phyloP scores from a whole-genome alignment of 1,140 invertebrate genomes.

The Zaprionus gabonicus region DNA sequence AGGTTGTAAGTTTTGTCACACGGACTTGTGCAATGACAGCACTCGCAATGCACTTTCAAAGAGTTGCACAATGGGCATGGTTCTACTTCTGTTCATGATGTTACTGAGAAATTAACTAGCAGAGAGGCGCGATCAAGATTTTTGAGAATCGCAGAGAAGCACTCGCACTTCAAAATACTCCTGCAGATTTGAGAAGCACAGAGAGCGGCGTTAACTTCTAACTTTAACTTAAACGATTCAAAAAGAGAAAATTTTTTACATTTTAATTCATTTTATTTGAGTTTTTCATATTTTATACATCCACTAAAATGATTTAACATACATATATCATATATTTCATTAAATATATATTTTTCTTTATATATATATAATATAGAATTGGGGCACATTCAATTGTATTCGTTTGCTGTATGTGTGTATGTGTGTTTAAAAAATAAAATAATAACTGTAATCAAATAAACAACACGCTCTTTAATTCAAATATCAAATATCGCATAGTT shows the following conservation, averaged over 20 bases:
- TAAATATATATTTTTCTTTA: constrained; percentile 60
- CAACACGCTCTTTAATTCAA: constrained; percentile 58
- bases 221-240: neutral
- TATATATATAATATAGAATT: constrained; percentile 62
- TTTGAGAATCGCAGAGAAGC: neutral
- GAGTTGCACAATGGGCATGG: neutral
- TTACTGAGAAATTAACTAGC: neutral
- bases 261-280: constrained; percentile 55
- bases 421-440: constrained; percentile 57
- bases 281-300: constrained; percentile 72
- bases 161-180: neutral
- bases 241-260: constrained; percentile 6
- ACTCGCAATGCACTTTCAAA: neutral
- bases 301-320: constrained; percentile 82
- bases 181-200: neutral
- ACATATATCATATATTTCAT: constrained; percentile 64
- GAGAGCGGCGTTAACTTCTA: neutral
- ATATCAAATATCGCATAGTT: constrained; percentile 42
- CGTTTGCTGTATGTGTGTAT: constrained; percentile 41
- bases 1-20: constrained; percentile 61
- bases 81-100: constrained; percentile 9
- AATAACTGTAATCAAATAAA: constrained; percentile 42
- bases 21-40: constrained; percentile 62
- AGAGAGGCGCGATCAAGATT: neutral
- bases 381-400: constrained; percentile 62